These are phyloP conservation scores for Lepisosteus oculatus DNA, from an alignment of 2,113 vertebrate species.

Conservation along the genomic window DNA sequence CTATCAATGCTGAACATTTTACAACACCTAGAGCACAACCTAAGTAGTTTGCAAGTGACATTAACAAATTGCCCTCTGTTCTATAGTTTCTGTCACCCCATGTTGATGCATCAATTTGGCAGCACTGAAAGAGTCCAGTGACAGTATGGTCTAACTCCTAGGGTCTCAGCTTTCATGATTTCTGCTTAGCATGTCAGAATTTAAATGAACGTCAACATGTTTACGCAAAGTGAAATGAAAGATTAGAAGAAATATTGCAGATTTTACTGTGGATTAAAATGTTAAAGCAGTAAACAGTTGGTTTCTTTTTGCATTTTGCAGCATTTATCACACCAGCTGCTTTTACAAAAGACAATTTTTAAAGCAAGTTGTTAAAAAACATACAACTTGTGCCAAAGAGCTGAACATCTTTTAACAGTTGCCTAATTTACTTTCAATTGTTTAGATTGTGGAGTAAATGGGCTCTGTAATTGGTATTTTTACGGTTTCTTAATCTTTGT, in stretches of 20 bases:
- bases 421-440: not conserved
- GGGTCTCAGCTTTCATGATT: not conserved
- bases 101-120: constrained; percentile 28
- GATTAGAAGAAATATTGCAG: constrained; percentile 1
- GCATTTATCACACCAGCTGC: constrained; percentile 2
- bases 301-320: constrained; percentile 5
- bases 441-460: too few relatives aligned
- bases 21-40: not conserved
- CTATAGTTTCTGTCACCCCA: not conserved
- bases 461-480: too few relatives aligned
- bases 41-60: not conserved
- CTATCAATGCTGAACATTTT: constrained; percentile 2
- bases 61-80: not conserved
- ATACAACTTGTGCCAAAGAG: constrained; percentile 13
- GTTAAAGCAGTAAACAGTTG: constrained; percentile 4
- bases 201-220: not conserved
- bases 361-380: constrained; percentile 12
- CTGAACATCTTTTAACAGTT: constrained; percentile 6
- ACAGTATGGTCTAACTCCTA: constrained; percentile 62
- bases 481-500: too few relatives aligned
- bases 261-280: not conserved
- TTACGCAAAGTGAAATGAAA: not conserved
- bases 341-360: constrained; percentile 2
- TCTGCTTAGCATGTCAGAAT: not conserved
- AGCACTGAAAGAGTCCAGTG: constrained; percentile 65